These are phyloP conservation scores for Allobates femoralis DNA, from an alignment of 2,797 vertebrate species.

Conservation along the genomic window DNA sequence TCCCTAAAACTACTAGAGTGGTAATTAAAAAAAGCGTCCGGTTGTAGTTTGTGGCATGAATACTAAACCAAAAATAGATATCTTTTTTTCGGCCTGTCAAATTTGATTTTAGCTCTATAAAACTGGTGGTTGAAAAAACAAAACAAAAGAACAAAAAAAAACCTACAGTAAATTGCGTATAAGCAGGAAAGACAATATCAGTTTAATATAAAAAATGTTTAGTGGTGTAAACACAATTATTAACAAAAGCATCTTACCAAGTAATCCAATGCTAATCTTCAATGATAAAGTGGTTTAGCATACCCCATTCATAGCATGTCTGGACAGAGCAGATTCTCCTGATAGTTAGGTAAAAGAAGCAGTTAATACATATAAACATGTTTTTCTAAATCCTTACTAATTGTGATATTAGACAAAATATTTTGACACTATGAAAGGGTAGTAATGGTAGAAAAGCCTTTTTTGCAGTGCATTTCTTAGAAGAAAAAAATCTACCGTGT, in stretches of 20 bases:
- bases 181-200: neutral
- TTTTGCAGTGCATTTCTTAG: too few relatives aligned
- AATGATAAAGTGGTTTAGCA: constrained; percentile 69
- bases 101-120: neutral
- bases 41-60: neutral
- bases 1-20: neutral
- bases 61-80: neutral
- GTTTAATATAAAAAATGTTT: neutral
- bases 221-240: neutral
- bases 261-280: constrained; percentile 33
- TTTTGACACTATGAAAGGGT: neutral
- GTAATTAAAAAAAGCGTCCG: neutral
- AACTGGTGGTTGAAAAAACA: too few relatives aligned
- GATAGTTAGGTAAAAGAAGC: constrained; percentile 97
- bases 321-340: constrained; percentile 86
- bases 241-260: constrained; percentile 48
- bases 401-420: neutral
- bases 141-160: neutral
- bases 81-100: neutral
- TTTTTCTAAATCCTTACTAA: neutral
- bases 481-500: too few relatives aligned
- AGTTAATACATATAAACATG: constrained; percentile 77
- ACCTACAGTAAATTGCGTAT: neutral
- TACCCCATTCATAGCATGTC: constrained; percentile 88
- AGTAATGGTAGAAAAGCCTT: too few relatives aligned